A percentile compares a stretch with the other conserved stretches of the same genome.
Conservation (phyloP, 2,113 vertebrate genomes). For the Cheilinus undulatus region DNA sequence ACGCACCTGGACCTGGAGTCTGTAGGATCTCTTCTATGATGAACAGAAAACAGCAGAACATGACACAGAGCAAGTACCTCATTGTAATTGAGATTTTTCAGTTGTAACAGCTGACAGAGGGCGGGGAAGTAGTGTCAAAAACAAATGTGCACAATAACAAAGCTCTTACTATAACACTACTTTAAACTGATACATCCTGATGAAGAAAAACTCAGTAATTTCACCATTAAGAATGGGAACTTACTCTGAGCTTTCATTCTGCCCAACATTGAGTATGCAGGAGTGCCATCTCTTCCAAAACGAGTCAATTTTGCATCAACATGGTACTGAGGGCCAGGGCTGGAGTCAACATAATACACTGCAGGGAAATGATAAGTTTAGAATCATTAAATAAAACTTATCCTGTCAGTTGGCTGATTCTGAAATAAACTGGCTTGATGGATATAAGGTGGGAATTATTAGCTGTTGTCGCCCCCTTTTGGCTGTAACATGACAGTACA, state of each 20-base stretch:
- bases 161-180: not conserved
- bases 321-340: conserved; percentile 88
- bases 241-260: conserved; percentile 81
- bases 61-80: conserved; percentile 18
- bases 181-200: not conserved
- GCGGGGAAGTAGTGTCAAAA: conserved; percentile 10
- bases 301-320: conserved; percentile 87
- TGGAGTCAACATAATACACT: conserved; percentile 84
- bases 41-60: conserved; percentile 37
- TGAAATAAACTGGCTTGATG: not conserved
- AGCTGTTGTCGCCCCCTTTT: conserved; percentile 55
- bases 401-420: not conserved
- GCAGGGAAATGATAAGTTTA: conserved; percentile 15
- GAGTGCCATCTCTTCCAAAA: conserved; percentile 85
- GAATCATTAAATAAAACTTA: not conserved
- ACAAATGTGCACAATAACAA: conserved; percentile 3
- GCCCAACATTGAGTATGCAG: conserved; percentile 87
- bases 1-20: conserved; percentile 88
- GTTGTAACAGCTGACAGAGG: conserved; percentile 44
- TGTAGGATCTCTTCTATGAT: conserved; percentile 64
- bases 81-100: not conserved
- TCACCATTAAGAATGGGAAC: conserved; percentile 30
- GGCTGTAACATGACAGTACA: conserved; percentile 36
- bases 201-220: not conserved
- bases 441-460: not conserved